Base-by-base conservation (phyloP, 2,113 vertebrate genomes). In the Antennarius striatus region DNA sequence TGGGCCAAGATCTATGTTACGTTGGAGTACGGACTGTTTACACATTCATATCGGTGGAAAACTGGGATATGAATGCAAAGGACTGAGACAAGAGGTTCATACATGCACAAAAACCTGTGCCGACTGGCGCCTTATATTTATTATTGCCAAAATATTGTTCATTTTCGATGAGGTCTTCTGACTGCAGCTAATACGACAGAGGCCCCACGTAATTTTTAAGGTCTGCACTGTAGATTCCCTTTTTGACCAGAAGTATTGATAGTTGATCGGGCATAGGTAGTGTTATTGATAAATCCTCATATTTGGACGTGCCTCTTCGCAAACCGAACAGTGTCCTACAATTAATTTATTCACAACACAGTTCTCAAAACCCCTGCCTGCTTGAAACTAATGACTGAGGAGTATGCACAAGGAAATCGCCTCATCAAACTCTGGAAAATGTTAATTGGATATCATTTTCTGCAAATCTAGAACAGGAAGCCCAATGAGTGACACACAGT, bases 401-500 rank as follows among this genome's bases (percentile, higher is more conserved):
- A 86, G 81, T 77, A 85, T 75, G 70, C 69, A 63, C 69, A 66
- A 67, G 60, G 65, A 88, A 66, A 71, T 80, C 81, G 63, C 51
- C 63, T 70, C 79, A 86, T 87, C 86, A 81, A 66, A 63, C 77
- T 83, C 75, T 71, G 86, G 85, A 96, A 93, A 92, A 97, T 97
- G 96, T 93, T 92, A 94, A 92, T 94, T 92, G 95, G 95, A 94
- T 96, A 92, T 93, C 90, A 91, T 80, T 88, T 83, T 43, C 87
- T 89, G 82, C 81, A 88, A 88, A 87, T 88, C 89, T 93, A 91
- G 85, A 92, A 84, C 87, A 88, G 77, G 94, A 95, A 96, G 94
- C 95, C 97, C 95, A 98, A 99, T 99, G 97, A 99, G 95, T 92
- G 95, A 96, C 95, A 95, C 94, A 98, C 96, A 97, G 95, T 85